These are phyloP conservation scores for Phyto melanocephala DNA, from an alignment of 2,888 invertebrate genomes.

Conservation along the genomic window DNA sequence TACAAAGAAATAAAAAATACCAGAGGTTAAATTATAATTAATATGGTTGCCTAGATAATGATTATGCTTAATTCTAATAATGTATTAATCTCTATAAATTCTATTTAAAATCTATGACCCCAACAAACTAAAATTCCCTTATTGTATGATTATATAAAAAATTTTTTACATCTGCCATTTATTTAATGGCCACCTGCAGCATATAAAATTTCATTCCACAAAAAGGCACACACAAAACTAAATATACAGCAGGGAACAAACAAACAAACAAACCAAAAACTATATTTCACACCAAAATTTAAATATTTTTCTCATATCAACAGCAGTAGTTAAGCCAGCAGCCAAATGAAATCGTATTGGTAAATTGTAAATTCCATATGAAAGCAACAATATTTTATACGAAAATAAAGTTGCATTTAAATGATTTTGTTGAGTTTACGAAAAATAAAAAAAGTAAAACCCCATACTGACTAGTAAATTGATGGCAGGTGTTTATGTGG, in stretches of 20 bases:
- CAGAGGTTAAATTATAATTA: too few species aligned
- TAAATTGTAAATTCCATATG: not conserved
- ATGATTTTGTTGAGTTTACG: slow-evolving; percentile 1
- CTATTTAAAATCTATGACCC: too few species aligned
- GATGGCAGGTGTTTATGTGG: slow-evolving; percentile 38
- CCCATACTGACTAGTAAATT: not conserved
- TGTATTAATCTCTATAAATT: too few species aligned
- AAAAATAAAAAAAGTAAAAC: not conserved
- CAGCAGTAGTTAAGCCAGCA: not conserved
- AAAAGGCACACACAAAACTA: not conserved
- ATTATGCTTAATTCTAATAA: too few species aligned
- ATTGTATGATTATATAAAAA: too few species aligned
- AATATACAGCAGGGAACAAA: not conserved
- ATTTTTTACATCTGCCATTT: not conserved
- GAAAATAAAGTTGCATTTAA: slow-evolving; percentile 23
- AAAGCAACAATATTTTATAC: not conserved
- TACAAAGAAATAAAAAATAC: too few species aligned
- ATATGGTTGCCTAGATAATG: too few species aligned
- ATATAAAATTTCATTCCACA: slow-evolving; percentile 29
- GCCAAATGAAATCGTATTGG: not conserved
- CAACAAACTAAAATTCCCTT: too few species aligned
- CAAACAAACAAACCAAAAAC: slow-evolving; percentile 8
- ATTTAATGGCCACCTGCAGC: slow-evolving; percentile 32
- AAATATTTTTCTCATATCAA: slow-evolving; percentile 38
- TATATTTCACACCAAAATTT: slow-evolving; percentile 33